Evolutionary conservation across 2,888 invertebrate genomes (phyloP), one percentile per base, ranked within the genome.

Genomic region (Aplocera efformata): DNA sequence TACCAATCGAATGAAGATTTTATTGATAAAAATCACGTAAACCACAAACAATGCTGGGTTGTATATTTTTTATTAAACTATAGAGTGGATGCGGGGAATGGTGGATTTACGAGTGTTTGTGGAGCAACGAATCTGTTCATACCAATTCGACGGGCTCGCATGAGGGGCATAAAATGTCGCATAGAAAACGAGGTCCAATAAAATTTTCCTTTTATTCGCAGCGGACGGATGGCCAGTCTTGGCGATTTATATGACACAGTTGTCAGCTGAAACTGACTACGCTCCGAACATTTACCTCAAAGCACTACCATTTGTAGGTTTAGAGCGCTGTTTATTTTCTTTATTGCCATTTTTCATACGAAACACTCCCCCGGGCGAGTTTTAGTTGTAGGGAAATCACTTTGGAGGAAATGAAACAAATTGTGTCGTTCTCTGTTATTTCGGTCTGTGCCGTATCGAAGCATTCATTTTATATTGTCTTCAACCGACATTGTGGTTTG

Each of bases 21-120:
- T 66, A 75, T 73, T 76, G 72, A 76, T 73, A 78, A 75, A 72
- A 76, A 78, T 72, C 68, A 72, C 60, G 65, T 70, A 64, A 56
- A 56, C 67, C 54, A 39, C 62, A 63, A 64, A 71, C 67, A 67
- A 60, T 61, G 51, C 49, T 57, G 52, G 50, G 53, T 52, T 48
- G 60, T 57, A 50, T 56, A 45, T 57, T 69, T 67, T 68, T 67
- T 67, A 69, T 60, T 53, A 58, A 67, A 64, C 59, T 63, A 63
- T 53, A 68, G 67, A 66, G 63, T 67, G 74, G 73, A 77, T 77
- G 74, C 68, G 67, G 60, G 60, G 65, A 63, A 73, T 71, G 70
- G 67, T 60, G 67, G 69, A 75, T 79, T 79, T 80, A 80, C 79
- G 79, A 74, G 61, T 73, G 67, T 78, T 77, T 74, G 75, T 64